These are phyloP conservation scores for Elegia similella DNA, from an alignment of 2,888 invertebrate genomes.

Conservation along the genomic window DNA sequence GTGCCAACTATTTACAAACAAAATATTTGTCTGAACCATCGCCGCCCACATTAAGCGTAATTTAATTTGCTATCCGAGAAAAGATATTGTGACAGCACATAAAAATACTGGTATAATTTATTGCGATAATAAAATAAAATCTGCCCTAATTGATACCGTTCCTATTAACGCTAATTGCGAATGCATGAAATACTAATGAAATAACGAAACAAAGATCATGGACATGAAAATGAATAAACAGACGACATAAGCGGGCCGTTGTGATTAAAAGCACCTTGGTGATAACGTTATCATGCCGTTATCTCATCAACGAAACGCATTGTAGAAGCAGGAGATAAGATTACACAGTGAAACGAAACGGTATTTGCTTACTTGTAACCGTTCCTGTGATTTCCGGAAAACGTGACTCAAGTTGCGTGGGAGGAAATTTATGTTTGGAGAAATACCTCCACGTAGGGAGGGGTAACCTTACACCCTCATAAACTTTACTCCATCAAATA, in stretches of 20 bases:
- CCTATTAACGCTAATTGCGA: background rate
- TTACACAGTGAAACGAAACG: conserved; percentile 4
- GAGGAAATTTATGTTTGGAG: conserved; percentile 38
- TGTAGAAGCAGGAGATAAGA: conserved; percentile 23
- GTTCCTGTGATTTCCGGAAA: conserved; percentile 44
- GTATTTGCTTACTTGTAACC: conserved; percentile 25
- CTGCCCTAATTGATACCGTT: background rate
- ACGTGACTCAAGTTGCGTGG: conserved; percentile 42
- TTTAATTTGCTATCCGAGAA: background rate
- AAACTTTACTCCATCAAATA: conserved; percentile 14
- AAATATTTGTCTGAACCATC: conserved; percentile 6
- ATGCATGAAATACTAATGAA: background rate
- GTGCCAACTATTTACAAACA: conserved; percentile 21
- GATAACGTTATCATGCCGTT: conserved; percentile 31
- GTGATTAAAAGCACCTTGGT: conserved; percentile 25
- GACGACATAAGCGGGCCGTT: conserved; percentile 13
- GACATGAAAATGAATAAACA: conserved; percentile 32
- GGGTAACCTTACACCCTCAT: background rate
- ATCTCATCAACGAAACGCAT: conserved; percentile 32
- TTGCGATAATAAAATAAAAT: background rate
- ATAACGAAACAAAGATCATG: conserved; percentile 14
- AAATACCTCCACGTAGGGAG: conserved; percentile 5
- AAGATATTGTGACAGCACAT: background rate
- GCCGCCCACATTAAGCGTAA: conserved; percentile 4
- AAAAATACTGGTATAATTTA: background rate